These are phyloP conservation scores for Drosophila gunungcola DNA, from an alignment of 1,140 invertebrate genomes.

Conservation along the genomic window DNA sequence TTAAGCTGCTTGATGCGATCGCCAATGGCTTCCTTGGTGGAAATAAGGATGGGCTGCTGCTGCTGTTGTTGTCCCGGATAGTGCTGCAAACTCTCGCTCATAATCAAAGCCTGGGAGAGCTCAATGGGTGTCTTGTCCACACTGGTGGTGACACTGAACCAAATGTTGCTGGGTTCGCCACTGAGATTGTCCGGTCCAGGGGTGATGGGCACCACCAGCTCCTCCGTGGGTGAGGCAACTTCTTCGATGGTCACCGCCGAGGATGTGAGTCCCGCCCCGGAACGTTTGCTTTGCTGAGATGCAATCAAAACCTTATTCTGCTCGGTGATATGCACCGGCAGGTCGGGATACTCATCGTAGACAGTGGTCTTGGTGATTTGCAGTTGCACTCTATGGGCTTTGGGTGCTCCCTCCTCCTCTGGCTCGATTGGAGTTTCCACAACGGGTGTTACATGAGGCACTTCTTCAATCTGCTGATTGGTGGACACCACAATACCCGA, in stretches of 20 bases:
- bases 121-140: constrained; percentile 49
- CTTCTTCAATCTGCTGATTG: constrained; percentile 63
- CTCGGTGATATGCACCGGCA: constrained; percentile 71
- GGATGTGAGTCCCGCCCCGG: constrained; percentile 60
- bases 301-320: constrained; percentile 78
- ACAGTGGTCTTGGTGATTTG: constrained; percentile 81
- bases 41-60: constrained; percentile 34
- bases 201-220: constrained; percentile 84
- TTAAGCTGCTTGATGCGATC: constrained; percentile 73
- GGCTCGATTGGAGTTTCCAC: constrained; percentile 15
- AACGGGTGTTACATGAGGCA: constrained; percentile 43
- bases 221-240: constrained; percentile 83
- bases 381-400: constrained; percentile 66
- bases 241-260: constrained; percentile 86
- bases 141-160: constrained; percentile 56
- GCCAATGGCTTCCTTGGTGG: constrained; percentile 71
- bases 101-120: constrained; percentile 61
- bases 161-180: constrained; percentile 45
- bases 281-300: constrained; percentile 51
- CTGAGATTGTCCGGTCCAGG: constrained; percentile 73
- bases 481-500: constrained; percentile 67
- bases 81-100: constrained; percentile 66
- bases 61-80: constrained; percentile 64
- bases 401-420: constrained; percentile 18
- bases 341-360: constrained; percentile 72